Base-by-base conservation (phyloP, 1,140 invertebrate species). In the Lordiphosa mommai region DNA sequence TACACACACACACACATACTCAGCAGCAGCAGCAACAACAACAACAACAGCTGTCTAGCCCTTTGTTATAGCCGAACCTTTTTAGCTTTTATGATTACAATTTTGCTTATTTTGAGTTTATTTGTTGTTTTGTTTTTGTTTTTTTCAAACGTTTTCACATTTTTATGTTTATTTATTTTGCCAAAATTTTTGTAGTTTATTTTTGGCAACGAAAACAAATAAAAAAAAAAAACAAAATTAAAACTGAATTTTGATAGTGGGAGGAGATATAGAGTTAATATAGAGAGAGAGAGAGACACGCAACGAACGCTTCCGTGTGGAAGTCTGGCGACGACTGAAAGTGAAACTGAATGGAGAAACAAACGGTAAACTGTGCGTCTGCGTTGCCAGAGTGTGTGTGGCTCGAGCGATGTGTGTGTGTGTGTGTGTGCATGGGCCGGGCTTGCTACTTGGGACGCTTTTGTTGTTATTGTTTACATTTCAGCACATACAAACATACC, bases 291-390 rank as follows among this genome's bases (percentile, higher is more conserved):
- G 63, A 79, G 53, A 74, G 44, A 66, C 33, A 65, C 61, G 61
- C 66, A 59, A 76, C 74, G 74, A 80, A 80, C 76, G 61, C 76
- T 84, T 74, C 76, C 76, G 76, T 82, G 61, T 77, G 76, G 76
- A 82, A 82, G 76, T 82, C 76, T 71, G 47, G 59, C 76, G 71
- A 76, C 66, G 76, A 82, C 76, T 82, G 71, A 80, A 82, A 80
- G 67, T 80, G 76, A 80, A 80, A 80, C 56, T 71, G 55, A 72
- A 71, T 66, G 32, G 12, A 23, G 59, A 65, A 79, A 58, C 49
- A 50, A 61, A 59, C 61, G 46, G 49, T 79, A 66, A 70, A 71
- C 61, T 36, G 30, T 68, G 64, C 64, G 64, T 52, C 55, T 68
- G 65, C 64, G 64, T 67, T 38, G 48, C 23, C 8, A 29, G 16